These are phyloP conservation scores for Lapara coniferarum DNA, from an alignment of 2,888 invertebrate species.

Conservation along the genomic window DNA sequence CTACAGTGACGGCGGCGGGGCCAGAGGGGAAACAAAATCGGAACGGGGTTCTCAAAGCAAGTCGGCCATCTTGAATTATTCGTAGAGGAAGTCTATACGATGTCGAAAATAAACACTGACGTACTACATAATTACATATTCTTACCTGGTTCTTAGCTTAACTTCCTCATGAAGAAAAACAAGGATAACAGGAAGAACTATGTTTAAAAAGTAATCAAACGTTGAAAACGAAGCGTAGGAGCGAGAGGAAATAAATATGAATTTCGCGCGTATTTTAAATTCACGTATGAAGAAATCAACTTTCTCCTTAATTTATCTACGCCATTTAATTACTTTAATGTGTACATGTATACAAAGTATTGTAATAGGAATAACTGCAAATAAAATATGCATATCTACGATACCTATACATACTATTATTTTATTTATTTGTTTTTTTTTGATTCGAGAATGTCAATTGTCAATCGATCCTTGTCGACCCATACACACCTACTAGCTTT, in stretches of 20 bases:
- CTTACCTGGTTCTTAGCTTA: slow-evolving; percentile 15
- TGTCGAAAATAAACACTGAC: slow-evolving; percentile 33
- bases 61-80: slow-evolving; percentile 67
- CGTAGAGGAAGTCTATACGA: slow-evolving; percentile 38
- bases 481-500: too few species aligned
- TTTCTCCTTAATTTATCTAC: background rate
- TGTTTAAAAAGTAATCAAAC: slow-evolving; percentile 8
- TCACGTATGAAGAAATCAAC: too few species aligned
- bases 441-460: too few species aligned
- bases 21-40: slow-evolving; percentile 83
- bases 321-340: too few species aligned
- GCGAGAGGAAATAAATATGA: background rate
- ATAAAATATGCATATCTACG: too few species aligned
- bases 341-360: too few species aligned
- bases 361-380: too few species aligned
- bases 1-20: slow-evolving; percentile 83
- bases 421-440: too few species aligned
- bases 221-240: too few species aligned
- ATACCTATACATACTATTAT: too few species aligned
- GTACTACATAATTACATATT: background rate
- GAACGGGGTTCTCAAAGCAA: slow-evolving; percentile 80
- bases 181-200: background rate
- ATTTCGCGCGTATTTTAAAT: background rate
- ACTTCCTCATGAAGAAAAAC: slow-evolving; percentile 2
- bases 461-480: too few species aligned